phyloP scores from a whole-genome alignment of 2,797 vertebrate species.

The Chaenodraco wilsoni region DNA sequence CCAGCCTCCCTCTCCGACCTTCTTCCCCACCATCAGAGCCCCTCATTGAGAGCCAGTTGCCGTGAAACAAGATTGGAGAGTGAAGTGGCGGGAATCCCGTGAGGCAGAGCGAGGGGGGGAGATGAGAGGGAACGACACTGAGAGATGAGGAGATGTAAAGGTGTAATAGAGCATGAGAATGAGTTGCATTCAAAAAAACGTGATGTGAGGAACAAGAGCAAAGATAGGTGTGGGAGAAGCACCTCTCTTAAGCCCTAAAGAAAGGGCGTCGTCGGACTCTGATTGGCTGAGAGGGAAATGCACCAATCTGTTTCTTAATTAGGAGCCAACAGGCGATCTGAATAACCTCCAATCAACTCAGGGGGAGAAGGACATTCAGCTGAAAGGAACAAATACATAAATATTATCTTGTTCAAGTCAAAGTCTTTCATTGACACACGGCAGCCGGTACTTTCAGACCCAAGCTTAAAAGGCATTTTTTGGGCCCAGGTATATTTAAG shows the following conservation, averaged over 20 bases:
- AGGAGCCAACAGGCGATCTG: no score
- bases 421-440: no score
- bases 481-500: no score
- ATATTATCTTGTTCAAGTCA: no score
- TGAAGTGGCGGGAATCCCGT: slow-evolving; percentile 54
- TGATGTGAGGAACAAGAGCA: neutral
- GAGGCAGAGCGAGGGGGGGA: slow-evolving; percentile 19
- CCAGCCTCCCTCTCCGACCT: neutral
- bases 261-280: no score
- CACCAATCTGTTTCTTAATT: no score
- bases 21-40: slow-evolving; percentile 25
- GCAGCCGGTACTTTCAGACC: neutral
- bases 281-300: no score
- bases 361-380: no score
- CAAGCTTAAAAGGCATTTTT: no score
- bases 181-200: slow-evolving; percentile 6
- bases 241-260: no score
- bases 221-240: neutral
- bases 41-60: slow-evolving; percentile 49
- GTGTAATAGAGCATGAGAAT: slow-evolving; percentile 13
- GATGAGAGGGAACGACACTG: slow-evolving; percentile 33
- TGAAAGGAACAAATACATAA: no score
- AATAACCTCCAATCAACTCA: no score
- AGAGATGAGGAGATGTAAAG: slow-evolving; percentile 27
- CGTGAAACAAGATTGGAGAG: slow-evolving; percentile 57